Conservation (phyloP, 1,140 invertebrate genomes). For the Eciton burchellii region DNA sequence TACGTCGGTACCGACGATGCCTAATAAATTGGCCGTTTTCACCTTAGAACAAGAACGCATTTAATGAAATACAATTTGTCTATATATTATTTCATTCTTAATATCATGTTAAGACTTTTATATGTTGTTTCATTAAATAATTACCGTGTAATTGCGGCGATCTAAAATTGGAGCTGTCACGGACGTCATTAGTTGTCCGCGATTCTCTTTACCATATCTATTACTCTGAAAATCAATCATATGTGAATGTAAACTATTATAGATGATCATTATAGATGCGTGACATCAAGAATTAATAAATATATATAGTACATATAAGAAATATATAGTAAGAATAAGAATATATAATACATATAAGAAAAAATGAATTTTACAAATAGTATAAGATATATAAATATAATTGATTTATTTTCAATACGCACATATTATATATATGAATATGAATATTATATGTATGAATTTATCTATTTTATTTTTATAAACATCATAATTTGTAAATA, state of each 20-base stretch:
- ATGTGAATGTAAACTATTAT: neutral
- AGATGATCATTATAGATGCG: neutral
- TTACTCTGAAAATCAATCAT: constrained; percentile 86
- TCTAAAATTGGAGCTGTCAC: constrained; percentile 97
- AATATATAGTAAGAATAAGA: too few relatives aligned
- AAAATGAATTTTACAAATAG: too few relatives aligned
- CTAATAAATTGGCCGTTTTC: constrained; percentile 94
- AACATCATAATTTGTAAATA: too few relatives aligned
- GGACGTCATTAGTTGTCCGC: constrained; percentile 94
- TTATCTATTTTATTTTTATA: too few relatives aligned
- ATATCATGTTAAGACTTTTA: neutral
- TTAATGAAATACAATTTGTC: constrained; percentile 37
- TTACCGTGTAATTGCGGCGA: constrained; percentile 95
- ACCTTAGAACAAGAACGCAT: constrained; percentile 86
- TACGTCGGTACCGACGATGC: constrained; percentile 97
- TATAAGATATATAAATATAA: too few relatives aligned
- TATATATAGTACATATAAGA: too few relatives aligned
- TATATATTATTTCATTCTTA: constrained; percentile 13
- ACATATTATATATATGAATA: too few relatives aligned
- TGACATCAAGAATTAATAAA: neutral
- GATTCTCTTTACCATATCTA: constrained; percentile 89
- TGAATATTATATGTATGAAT: too few relatives aligned
- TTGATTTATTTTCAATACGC: too few relatives aligned
- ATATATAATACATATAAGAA: too few relatives aligned
- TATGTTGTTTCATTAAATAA: constrained; percentile 49